Evolutionary conservation across 1,140 invertebrate species (phyloP).

Genomic region (Drosophila athabasca): DNA sequence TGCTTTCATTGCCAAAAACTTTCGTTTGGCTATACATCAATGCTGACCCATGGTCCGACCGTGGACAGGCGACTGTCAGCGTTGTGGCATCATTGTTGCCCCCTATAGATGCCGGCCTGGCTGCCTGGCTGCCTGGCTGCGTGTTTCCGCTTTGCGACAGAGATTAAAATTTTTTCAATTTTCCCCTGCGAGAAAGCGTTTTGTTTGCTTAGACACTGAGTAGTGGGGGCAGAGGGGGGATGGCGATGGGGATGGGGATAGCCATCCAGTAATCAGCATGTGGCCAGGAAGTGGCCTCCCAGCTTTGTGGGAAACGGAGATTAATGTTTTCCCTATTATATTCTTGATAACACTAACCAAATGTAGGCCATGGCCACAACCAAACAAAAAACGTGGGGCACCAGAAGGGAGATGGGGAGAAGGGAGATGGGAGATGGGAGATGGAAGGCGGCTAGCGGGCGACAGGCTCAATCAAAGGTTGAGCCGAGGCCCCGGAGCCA

Average conservation of each 20-base stretch:
- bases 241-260: too few relatives aligned
- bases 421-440: too few relatives aligned
- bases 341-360: conserved; percentile 1
- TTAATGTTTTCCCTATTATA: conserved; percentile 76
- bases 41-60: conserved; percentile 24
- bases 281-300: conserved; percentile 36
- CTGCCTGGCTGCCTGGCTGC: too few relatives aligned
- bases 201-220: conserved; percentile 54
- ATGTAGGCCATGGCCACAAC: too few relatives aligned
- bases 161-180: conserved; percentile 78
- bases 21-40: conserved; percentile 27
- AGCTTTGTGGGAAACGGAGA: conserved; percentile 79
- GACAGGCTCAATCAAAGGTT: conserved; percentile 61
- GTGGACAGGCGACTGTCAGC: conserved; percentile 68
- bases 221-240: background rate
- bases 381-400: background rate
- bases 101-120: conserved; percentile 16
- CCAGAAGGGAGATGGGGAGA: too few relatives aligned
- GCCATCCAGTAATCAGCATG: conserved; percentile 33
- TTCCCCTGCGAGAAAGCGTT: conserved; percentile 36
- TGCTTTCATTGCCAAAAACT: conserved; percentile 5
- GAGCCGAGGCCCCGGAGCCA: conserved; percentile 7
- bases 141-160: conserved; percentile 67
- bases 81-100: conserved; percentile 9
- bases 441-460: background rate